Evolutionary conservation across 2,797 vertebrate species (phyloP).

Genomic region (Pipistrellus kuhlii): DNA sequence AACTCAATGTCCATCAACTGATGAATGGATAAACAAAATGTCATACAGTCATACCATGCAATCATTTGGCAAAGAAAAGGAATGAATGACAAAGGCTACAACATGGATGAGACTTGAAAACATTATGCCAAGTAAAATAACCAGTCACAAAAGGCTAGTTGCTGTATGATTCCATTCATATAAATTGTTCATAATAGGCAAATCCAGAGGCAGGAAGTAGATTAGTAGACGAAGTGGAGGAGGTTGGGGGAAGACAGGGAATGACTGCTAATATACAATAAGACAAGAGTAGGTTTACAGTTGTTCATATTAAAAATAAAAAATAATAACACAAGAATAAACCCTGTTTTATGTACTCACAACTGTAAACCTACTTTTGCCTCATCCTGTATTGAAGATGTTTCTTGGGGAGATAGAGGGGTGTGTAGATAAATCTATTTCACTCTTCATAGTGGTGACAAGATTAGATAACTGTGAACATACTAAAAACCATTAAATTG

Average conservation of each 20-base stretch:
- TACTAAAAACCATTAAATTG: background rate
- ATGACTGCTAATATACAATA: background rate
- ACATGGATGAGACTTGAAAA: background rate
- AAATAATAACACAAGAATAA: background rate
- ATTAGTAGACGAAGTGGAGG: rapidly evolving
- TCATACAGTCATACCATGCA: rapidly evolving
- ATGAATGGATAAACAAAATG: background rate
- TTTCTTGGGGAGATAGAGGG: background rate
- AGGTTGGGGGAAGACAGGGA: too few species aligned
- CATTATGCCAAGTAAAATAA: background rate
- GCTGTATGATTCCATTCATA: background rate
- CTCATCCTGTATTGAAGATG: background rate
- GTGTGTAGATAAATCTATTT: background rate
- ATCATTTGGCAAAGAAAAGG: background rate
- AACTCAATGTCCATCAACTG: background rate
- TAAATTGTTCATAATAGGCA: background rate
- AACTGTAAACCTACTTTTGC: background rate
- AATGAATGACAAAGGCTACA: background rate
- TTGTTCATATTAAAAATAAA: background rate
- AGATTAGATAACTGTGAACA: background rate
- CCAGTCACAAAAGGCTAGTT: background rate
- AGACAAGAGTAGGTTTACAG: background rate
- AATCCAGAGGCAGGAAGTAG: background rate
- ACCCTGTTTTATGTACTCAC: background rate
- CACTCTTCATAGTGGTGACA: background rate